Evolutionary conservation across 2,888 invertebrate species (phyloP).

Genomic region (Tryphoninae sp.): DNA sequence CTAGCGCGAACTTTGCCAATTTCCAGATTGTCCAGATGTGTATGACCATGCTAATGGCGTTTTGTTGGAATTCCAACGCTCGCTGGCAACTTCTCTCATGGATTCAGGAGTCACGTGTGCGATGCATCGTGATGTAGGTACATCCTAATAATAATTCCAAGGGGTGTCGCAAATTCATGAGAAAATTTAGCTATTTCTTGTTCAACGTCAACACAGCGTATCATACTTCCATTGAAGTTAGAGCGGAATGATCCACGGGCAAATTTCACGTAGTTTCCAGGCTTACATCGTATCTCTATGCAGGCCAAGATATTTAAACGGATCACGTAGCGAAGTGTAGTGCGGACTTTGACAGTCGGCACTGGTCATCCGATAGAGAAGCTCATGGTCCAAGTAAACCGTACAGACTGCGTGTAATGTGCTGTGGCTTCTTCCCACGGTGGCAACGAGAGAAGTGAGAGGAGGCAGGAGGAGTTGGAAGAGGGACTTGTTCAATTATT

Average conservation of each 20-base stretch:
- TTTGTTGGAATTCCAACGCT: not conserved
- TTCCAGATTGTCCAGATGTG: conserved; percentile 67
- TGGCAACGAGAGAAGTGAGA: not conserved
- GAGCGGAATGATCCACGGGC: conserved; percentile 16
- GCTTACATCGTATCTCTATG: not conserved
- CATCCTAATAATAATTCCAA: conserved; percentile 14
- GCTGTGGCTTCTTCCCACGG: conserved; percentile 21
- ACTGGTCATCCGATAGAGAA: conserved; percentile 33
- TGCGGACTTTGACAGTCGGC: conserved; percentile 40
- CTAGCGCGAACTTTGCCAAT: conserved; percentile 77
- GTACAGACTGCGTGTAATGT: conserved; percentile 31
- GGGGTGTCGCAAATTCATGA: conserved; percentile 2
- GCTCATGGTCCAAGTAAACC: conserved; percentile 29
- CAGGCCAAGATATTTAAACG: conserved; percentile 28
- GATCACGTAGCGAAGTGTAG: conserved; percentile 53
- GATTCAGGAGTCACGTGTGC: not conserved
- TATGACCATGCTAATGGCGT: conserved; percentile 25
- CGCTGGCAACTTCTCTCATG: not conserved
- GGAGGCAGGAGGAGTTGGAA: not conserved
- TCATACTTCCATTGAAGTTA: conserved; percentile 13
- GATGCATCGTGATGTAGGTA: conserved; percentile 9
- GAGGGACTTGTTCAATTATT: conserved; percentile 59
- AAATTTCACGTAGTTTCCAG: conserved; percentile 13
- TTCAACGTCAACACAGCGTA: not conserved
- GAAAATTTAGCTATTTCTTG: conserved; percentile 15